Evolutionary conservation across 2,888 invertebrate genomes (phyloP), one percentile per base, ranked within the genome.

Genomic region (Plebejus melissa): DNA sequence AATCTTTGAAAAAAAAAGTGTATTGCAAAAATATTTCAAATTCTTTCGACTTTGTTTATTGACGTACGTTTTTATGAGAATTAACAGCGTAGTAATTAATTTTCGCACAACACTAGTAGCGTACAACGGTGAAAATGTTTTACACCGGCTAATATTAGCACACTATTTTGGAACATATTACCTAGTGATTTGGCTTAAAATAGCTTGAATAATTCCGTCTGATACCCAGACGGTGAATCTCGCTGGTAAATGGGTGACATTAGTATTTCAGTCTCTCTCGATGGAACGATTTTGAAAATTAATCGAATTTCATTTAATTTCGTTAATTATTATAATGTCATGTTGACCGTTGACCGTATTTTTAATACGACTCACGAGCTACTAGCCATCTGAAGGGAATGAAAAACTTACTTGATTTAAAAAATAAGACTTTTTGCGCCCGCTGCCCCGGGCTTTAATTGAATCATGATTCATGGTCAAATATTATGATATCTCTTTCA

Each of bases 241-340:
- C 50, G 22, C 54, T 32, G 54, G 46, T 72, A 72, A 72, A 72
- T 72, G 28, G 72, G 50, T 28, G 72, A 72, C 72, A 72, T 72
- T 72, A 13, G 72, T 72, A 72, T 72, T 72, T 50, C 28, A 50
- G 32, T 54, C 22, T 28, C 32, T 41, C 54, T 11, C 28, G 46
- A 54, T 54, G 54, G 28, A 54, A 32, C 32, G 54, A 72, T 72
- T 72, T 54, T 13, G 54, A 50, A 72, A 72, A 72, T 72, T 54
- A 72, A 72, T 70, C 32, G 72, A 54, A 50, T 32, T 50, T 2
- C 13, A 72, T 72, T 72, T 28, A 4, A n/a, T 46, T 28, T 46
- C 1, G 9, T 7, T 72, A 71, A 50, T 50, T 50, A 11, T 13
- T 32, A 16, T 46, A 11, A 11, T 28, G 50, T 72, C 28, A 50